These are phyloP conservation scores for Elmis aenea DNA, from an alignment of 2,888 invertebrate genomes.

Conservation along the genomic window DNA sequence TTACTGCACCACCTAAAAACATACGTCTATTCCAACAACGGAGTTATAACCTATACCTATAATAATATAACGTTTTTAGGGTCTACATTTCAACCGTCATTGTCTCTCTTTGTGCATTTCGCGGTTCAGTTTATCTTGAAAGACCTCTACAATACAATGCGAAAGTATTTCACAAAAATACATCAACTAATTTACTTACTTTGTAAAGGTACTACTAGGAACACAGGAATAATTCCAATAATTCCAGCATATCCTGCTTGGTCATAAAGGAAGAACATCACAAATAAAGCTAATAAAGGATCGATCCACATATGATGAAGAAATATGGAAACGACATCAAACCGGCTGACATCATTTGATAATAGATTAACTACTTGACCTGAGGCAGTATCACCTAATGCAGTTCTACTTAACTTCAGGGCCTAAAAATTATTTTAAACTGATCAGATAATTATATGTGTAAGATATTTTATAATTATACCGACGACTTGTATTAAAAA, in stretches of 20 bases:
- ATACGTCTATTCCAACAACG: too few species aligned
- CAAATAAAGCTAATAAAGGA: conserved; percentile 61
- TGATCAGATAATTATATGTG: too few species aligned
- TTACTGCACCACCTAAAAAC: too few species aligned
- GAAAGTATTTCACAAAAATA: too few species aligned
- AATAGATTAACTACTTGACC: conserved; percentile 91
- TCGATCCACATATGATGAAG: conserved; percentile 86
- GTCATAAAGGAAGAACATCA: conserved; percentile 73
- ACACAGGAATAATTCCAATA: conserved; percentile 71
- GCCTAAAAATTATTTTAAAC: conserved; percentile 60
- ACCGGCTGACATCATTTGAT: conserved; percentile 89
- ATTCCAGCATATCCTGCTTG: conserved; percentile 70
- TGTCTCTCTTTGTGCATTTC: too few species aligned
- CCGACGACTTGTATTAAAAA: too few species aligned
- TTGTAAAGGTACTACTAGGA: conserved; percentile 80
- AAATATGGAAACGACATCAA: conserved; percentile 80
- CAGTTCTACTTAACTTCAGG: conserved; percentile 63
- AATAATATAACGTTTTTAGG: too few species aligned
- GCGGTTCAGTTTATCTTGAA: too few species aligned
- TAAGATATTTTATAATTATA: too few species aligned
- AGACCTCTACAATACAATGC: too few species aligned
- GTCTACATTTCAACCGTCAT: too few species aligned
- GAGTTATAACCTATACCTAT: too few species aligned
- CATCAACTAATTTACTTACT: conserved; percentile 47
- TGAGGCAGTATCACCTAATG: conserved; percentile 68